phyloP scores from a whole-genome alignment of 2,797 vertebrate genomes.

The Lacerta viridis region DNA sequence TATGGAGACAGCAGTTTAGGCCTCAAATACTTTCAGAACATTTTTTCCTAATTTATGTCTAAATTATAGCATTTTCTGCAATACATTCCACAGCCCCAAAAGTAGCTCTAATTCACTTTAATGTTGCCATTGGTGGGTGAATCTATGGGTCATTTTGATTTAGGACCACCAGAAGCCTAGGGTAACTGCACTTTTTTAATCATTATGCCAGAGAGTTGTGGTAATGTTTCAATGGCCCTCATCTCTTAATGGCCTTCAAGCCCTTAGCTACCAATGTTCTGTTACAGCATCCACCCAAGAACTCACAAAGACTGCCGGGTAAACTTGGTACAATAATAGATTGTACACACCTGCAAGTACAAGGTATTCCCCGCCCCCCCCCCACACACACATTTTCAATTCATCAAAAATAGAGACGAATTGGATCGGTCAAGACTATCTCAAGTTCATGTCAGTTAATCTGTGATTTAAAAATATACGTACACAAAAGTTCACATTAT shows the following conservation, averaged over 20 bases:
- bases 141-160: background rate
- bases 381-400: background rate
- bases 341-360: background rate
- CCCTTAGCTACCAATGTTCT: background rate
- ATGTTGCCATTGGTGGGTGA: background rate
- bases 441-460: background rate
- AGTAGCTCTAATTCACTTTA: background rate
- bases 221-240: background rate
- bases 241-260: background rate
- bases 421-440: background rate
- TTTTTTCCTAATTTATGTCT: background rate
- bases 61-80: background rate
- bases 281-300: background rate
- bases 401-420: background rate
- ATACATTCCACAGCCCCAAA: background rate
- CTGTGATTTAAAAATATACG: too few relatives aligned
- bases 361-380: background rate
- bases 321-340: background rate
- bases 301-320: background rate
- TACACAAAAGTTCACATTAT: too few relatives aligned
- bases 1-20: slow-evolving; percentile 24
- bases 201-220: too few relatives aligned
- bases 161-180: background rate
- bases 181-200: background rate
- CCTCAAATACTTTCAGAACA: background rate